Percentiles rank a stretch among this genome's conserved stretches.
Evolutionary conservation across 2,113 vertebrate genomes (phyloP).

Genomic region (Bufo gargarizans): DNA sequence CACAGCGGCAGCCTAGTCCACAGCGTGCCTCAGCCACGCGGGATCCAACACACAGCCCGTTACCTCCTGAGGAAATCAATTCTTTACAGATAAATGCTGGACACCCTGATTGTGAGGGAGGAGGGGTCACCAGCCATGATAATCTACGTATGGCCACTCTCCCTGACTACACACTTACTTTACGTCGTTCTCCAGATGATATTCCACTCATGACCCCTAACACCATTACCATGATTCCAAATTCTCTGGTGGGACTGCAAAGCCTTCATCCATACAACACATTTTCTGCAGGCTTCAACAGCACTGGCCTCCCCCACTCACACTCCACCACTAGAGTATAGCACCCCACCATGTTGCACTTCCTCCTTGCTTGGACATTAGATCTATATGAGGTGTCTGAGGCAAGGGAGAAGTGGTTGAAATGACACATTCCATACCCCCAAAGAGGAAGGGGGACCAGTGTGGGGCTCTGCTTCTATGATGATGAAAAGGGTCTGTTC

Average conservation of each 20-base stretch:
- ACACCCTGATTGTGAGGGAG: slow-evolving; percentile 87
- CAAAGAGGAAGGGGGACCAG: slow-evolving; percentile 37
- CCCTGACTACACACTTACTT: slow-evolving; percentile 95
- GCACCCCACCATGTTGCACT: slow-evolving; percentile 68
- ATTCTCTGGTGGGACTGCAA: slow-evolving; percentile 96
- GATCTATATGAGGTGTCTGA: slow-evolving; percentile 56
- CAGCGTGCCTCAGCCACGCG: slow-evolving; percentile 85
- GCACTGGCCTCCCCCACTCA: slow-evolving; percentile 96
- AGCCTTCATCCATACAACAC: slow-evolving; percentile 98
- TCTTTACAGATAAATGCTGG: slow-evolving; percentile 94
- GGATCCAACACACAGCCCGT: slow-evolving; percentile 72
- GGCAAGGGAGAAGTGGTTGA: slow-evolving; percentile 31
- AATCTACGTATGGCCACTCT: slow-evolving; percentile 86
- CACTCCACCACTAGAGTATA: slow-evolving; percentile 99
- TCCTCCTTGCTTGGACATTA: slow-evolving; percentile 63
- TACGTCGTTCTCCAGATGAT: slow-evolving; percentile 95
- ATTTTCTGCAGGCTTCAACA: slow-evolving; percentile 95
- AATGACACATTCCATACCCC: slow-evolving; percentile 56
- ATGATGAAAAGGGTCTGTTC: slow-evolving; percentile 19
- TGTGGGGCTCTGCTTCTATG: slow-evolving; percentile 26
- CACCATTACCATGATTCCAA: slow-evolving; percentile 99
- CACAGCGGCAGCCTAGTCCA: slow-evolving; percentile 88
- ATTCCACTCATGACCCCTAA: slow-evolving; percentile 98
- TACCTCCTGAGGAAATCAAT: slow-evolving; percentile 93
- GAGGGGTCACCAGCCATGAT: slow-evolving; percentile 81